These are phyloP conservation scores for Dysdera silvatica DNA, from an alignment of 1,140 invertebrate species.

Conservation along the genomic window DNA sequence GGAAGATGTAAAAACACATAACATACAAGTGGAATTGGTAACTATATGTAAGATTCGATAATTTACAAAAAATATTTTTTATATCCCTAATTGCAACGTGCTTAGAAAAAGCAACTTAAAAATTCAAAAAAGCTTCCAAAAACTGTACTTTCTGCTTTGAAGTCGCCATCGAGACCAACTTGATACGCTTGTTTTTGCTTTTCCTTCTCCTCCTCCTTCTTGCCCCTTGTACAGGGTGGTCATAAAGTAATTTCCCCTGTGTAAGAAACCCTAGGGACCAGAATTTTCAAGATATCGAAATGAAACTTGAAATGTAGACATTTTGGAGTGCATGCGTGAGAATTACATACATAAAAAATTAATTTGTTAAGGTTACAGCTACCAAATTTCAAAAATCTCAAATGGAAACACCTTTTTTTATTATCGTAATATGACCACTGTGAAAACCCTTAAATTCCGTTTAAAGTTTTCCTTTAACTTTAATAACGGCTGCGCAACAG, in stretches of 20 bases:
- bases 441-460: not conserved
- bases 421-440: not conserved
- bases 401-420: not conserved
- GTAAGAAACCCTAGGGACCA: not conserved
- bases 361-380: not conserved
- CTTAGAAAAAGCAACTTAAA: too few relatives aligned
- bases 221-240: not conserved
- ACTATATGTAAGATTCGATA: too few relatives aligned
- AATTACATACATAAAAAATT: not conserved
- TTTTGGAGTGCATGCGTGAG: not conserved
- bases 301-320: not conserved
- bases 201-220: too few relatives aligned
- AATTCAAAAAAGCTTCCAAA: too few relatives aligned
- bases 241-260: not conserved
- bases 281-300: not conserved
- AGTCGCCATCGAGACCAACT: too few relatives aligned
- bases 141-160: too few relatives aligned
- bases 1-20: too few relatives aligned
- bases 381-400: not conserved
- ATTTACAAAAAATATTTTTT: too few relatives aligned
- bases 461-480: not conserved
- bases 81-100: too few relatives aligned
- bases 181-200: too few relatives aligned
- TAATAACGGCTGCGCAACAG: not conserved
- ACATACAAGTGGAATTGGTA: too few relatives aligned